Conservation (phyloP, 2,888 invertebrate species). For the Onthophagus sagittarius region DNA sequence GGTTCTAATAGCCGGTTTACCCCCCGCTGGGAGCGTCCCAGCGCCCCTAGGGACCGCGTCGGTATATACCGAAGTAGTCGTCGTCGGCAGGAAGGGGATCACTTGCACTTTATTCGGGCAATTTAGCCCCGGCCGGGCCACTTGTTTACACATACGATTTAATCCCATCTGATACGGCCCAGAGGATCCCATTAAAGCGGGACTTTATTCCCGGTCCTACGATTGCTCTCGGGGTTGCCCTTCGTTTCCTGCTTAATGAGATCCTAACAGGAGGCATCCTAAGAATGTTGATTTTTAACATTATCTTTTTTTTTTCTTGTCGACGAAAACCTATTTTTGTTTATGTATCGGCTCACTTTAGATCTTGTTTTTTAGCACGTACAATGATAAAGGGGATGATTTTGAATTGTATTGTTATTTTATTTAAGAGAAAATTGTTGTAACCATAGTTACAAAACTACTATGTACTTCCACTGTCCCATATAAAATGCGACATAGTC, state of each 20-base stretch:
- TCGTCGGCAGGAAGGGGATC: constrained; percentile 1
- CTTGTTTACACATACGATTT: constrained; percentile 26
- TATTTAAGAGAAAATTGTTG: too few relatives aligned
- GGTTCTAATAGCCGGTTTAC: constrained; percentile 34
- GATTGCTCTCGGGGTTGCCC: neutral
- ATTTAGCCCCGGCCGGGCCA: constrained; percentile 6
- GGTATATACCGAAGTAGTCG: neutral
- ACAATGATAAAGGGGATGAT: too few relatives aligned
- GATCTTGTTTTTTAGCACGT: too few relatives aligned
- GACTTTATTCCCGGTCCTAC: neutral
- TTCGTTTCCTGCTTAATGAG: neutral
- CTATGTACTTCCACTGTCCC: too few relatives aligned
- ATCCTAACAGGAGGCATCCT: neutral
- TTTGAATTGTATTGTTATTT: too few relatives aligned
- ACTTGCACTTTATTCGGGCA: constrained; percentile 13
- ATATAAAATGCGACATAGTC: too few relatives aligned
- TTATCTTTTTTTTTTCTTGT: too few relatives aligned
- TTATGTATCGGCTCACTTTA: too few relatives aligned
- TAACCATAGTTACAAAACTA: too few relatives aligned
- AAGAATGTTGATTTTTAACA: neutral
- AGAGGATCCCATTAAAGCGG: constrained; percentile 6
- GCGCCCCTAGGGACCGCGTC: constrained; percentile 35
- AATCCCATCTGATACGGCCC: constrained; percentile 16
- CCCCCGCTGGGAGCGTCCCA: constrained; percentile 28
- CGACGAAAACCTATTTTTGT: too few relatives aligned